phyloP scores from a whole-genome alignment of 37 sponge, comb jelly and placozoan genomes.

The Lycopodina hypogea region DNA sequence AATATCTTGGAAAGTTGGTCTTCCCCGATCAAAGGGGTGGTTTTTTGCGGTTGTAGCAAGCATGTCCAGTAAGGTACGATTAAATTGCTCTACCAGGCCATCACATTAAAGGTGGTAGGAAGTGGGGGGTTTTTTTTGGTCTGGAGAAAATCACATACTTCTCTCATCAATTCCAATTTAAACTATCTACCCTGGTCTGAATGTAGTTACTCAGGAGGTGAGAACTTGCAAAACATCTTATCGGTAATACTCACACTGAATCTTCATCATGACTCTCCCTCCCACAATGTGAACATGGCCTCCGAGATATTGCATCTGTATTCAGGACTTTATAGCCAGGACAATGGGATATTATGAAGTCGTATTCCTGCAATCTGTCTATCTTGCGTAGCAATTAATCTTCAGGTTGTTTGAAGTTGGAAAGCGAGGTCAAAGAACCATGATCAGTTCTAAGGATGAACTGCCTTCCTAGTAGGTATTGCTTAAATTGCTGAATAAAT shows the following conservation, averaged over 20 bases:
- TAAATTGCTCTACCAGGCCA: no score
- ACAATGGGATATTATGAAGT: no score
- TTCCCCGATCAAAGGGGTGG: conserved; percentile 33
- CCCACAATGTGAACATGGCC: conserved; percentile 27
- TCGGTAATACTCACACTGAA: no score
- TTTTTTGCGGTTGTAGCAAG: conserved; percentile 40
- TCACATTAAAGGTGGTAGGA: no score
- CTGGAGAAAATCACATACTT: conserved; percentile 29
- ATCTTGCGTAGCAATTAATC: conserved; percentile 35
- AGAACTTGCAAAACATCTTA: no score
- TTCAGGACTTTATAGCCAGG: conserved; percentile 20
- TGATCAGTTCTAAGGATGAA: no score
- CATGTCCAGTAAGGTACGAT: no score
- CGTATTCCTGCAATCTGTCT: conserved; percentile 24
- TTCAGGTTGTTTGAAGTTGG: conserved; percentile 40
- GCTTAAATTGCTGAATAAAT: conserved; percentile 21
- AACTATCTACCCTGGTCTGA: conserved; percentile 30
- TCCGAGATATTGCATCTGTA: conserved; percentile 24
- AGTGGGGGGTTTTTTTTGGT: conserved; percentile 37
- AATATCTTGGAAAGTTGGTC: conserved; percentile 21
- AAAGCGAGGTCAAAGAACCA: conserved; percentile 21
- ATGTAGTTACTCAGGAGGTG: no score
- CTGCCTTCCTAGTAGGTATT: conserved; percentile 28
- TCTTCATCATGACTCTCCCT: conserved; percentile 8
- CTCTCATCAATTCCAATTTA: conserved; percentile 25